phyloP scores from a whole-genome alignment of 2,888 invertebrate genomes.

The Callosobruchus maculatus region DNA sequence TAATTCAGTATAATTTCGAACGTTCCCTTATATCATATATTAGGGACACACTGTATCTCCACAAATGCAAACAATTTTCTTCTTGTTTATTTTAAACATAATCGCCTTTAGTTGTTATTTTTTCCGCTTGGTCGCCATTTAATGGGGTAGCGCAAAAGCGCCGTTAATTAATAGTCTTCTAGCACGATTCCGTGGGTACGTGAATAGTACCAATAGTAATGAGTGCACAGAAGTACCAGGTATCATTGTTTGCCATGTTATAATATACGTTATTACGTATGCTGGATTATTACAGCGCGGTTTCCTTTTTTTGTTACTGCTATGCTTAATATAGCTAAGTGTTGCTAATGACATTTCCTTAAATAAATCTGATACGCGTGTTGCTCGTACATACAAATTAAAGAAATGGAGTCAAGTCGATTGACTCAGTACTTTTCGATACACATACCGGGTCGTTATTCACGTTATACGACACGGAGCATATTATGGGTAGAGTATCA shows the following conservation, averaged over 20 bases:
- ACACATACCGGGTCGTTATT: too few relatives aligned
- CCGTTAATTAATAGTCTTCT: background rate
- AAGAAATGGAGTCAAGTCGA: too few relatives aligned
- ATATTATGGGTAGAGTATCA: too few relatives aligned
- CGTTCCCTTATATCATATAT: background rate
- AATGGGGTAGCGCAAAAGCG: background rate
- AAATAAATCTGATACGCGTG: background rate
- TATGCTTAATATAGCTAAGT: background rate
- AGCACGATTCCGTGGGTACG: background rate
- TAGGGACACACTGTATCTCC: background rate
- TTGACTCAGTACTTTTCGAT: too few relatives aligned
- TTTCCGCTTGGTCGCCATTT: background rate
- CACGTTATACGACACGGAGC: too few relatives aligned
- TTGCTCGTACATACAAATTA: background rate
- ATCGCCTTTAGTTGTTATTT: background rate
- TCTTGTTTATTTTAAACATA: background rate
- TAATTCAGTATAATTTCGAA: too few relatives aligned
- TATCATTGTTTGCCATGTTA: background rate
- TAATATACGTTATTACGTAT: background rate
- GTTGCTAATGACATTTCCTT: background rate
- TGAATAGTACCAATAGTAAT: background rate
- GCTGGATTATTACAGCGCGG: background rate
- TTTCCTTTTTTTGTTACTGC: background rate
- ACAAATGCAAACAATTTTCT: background rate
- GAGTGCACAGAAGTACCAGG: background rate